phyloP scores from a whole-genome alignment of 2,888 invertebrate genomes.

The Asteroscopus sphinx region DNA sequence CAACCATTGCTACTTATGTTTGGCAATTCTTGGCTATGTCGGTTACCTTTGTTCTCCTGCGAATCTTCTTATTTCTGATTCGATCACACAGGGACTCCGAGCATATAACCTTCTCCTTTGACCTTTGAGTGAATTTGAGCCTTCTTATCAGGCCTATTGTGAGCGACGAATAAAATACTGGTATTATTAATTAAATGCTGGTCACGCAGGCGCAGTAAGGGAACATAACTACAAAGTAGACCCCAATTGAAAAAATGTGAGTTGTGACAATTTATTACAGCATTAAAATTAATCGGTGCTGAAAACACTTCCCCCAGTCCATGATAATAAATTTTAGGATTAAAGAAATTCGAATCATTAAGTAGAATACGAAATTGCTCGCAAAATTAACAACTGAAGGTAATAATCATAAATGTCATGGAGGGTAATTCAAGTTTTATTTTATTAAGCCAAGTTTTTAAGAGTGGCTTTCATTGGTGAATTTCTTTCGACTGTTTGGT shows the following conservation, averaged over 20 bases:
- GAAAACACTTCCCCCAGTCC: slow-evolving; percentile 44
- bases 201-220: slow-evolving; percentile 1
- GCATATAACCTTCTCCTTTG: too few species aligned
- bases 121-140: too few species aligned
- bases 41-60: too few species aligned
- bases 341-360: slow-evolving; percentile 45
- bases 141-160: too few species aligned
- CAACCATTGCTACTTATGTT: too few species aligned
- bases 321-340: slow-evolving; percentile 54
- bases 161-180: too few species aligned
- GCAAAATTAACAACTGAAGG: slow-evolving; percentile 49
- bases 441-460: slow-evolving; percentile 30
- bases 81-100: too few species aligned
- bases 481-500: slow-evolving; percentile 1
- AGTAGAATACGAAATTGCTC: slow-evolving; percentile 32
- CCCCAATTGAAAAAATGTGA: slow-evolving; percentile 30
- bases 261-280: slow-evolving; percentile 36
- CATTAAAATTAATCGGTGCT: slow-evolving; percentile 51
- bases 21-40: too few species aligned
- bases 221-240: slow-evolving; percentile 23
- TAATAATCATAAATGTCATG: slow-evolving; percentile 57
- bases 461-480: slow-evolving; percentile 1
- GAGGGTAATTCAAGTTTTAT: slow-evolving; percentile 37
- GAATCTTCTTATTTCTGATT: too few species aligned
- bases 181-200: too few species aligned